phyloP scores from a whole-genome alignment of 2,797 vertebrate genomes.

The Ctenosaura bakeri region DNA sequence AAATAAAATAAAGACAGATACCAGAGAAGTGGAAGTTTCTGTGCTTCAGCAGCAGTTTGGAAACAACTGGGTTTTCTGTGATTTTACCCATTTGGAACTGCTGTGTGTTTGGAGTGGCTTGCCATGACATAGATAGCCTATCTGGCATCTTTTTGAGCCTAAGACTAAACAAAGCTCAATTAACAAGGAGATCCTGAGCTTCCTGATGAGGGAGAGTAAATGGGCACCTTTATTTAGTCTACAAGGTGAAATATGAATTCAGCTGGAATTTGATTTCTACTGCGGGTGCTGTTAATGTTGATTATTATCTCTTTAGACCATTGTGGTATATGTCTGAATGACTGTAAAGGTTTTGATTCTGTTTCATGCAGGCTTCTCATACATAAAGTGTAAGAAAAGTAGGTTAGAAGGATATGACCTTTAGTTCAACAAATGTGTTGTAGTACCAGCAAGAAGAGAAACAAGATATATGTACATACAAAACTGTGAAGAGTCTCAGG shows the following conservation, averaged over 20 bases:
- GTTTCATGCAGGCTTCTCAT: background rate
- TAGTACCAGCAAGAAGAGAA: conserved; percentile 59
- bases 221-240: background rate
- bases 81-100: background rate
- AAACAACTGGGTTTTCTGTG: background rate
- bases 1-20: background rate
- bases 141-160: background rate
- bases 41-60: background rate
- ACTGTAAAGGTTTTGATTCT: background rate
- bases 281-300: background rate
- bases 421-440: background rate
- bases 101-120: background rate
- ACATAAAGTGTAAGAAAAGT: conserved; percentile 15
- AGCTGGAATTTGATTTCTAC: background rate
- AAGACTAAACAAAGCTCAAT: background rate
- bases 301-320: background rate
- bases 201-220: background rate
- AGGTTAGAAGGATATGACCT: conserved; percentile 10
- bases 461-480: conserved; percentile 3
- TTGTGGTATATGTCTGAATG: background rate
- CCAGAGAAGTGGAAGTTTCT: background rate
- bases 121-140: background rate
- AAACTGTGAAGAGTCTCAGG: conserved; percentile 70
- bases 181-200: background rate
- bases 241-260: background rate